Evolutionary conservation across 1,140 invertebrate genomes (phyloP), one percentile per base, ranked within the genome.

Genomic region (Drosophila ambigua): DNA sequence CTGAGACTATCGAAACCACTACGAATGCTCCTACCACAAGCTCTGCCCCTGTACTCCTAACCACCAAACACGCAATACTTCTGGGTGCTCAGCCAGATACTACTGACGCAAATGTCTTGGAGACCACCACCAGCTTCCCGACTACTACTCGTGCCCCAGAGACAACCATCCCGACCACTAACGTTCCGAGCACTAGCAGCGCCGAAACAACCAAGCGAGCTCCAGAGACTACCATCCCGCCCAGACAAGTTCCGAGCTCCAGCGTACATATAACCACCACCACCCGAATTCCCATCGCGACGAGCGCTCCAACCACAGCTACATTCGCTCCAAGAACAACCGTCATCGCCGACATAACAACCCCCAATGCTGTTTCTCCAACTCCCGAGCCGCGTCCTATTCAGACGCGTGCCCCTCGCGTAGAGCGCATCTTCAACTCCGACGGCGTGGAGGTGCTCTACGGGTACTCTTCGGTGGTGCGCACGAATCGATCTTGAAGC

Each of bases 371-470:
- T 2, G 53, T 46, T 1, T 69, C 45, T 26, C 68, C 75, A 4
- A 82, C 61, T 4, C 66, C 72, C 7, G 57, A 57, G n/a, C n/a
- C 50, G 16, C 55, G 45, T 7, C 53, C 64, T 3, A 53, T 62
- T 46, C 45, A 48, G 48, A 80, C 73, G 43, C 74, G 85, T 15
- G 87, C 74, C 28, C 79, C 84, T 5, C 76, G 82, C 13, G 74
- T 91, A 5, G 75, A 89, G 61, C 82, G 90, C 39, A 78, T 91
- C 71, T 82, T 91, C 31, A 91, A 77, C 50, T 54, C 83, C 11
- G 90, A 91, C 45, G 90, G 90, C n/a, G 90, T 91, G 6, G 90
- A 91, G 54, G 82, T 91, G 45, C 73, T 91, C 24, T 90, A 85
- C 35, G 90, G 90, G 43, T 91, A 91, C 51, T 91, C 90, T 13